Percentiles rank a stretch among this genome's conserved stretches.
phyloP scores from a whole-genome alignment of 2,888 invertebrate genomes.

The Gibbula magus region DNA sequence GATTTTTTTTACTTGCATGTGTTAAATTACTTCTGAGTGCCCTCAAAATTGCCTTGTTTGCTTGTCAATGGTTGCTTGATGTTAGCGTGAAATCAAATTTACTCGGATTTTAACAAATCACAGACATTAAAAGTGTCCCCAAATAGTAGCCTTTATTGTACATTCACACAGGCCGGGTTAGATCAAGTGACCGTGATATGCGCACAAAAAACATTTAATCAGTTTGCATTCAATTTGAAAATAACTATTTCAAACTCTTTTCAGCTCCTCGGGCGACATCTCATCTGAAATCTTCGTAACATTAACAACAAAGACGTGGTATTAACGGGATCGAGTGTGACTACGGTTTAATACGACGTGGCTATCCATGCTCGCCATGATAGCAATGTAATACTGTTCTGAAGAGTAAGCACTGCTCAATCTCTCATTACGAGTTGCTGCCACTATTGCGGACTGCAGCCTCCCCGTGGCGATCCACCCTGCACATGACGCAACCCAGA shows the following conservation, averaged over 20 bases:
- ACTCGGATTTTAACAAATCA: background rate
- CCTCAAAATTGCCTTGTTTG: too few relatives aligned
- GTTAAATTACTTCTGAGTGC: too few relatives aligned
- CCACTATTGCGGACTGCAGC: background rate
- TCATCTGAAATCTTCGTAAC: background rate
- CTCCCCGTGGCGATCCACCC: background rate
- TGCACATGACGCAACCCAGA: background rate
- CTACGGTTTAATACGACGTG: background rate
- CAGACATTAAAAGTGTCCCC: background rate
- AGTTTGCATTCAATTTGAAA: slow-evolving; percentile 10
- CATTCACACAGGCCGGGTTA: background rate
- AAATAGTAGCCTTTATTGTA: background rate
- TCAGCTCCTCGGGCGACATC: background rate
- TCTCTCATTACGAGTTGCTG: slow-evolving; percentile 7
- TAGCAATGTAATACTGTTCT: background rate
- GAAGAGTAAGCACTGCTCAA: background rate
- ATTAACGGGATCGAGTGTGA: background rate
- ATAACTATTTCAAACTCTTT: background rate
- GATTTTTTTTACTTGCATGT: too few relatives aligned
- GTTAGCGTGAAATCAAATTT: background rate
- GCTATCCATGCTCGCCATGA: background rate
- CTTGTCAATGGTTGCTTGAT: background rate
- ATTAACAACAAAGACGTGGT: background rate
- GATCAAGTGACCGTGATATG: slow-evolving; percentile 2
- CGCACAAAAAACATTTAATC: slow-evolving; percentile 1